phyloP scores from a whole-genome alignment of 1,140 invertebrate species.

The Thaumatotibia leucotreta region DNA sequence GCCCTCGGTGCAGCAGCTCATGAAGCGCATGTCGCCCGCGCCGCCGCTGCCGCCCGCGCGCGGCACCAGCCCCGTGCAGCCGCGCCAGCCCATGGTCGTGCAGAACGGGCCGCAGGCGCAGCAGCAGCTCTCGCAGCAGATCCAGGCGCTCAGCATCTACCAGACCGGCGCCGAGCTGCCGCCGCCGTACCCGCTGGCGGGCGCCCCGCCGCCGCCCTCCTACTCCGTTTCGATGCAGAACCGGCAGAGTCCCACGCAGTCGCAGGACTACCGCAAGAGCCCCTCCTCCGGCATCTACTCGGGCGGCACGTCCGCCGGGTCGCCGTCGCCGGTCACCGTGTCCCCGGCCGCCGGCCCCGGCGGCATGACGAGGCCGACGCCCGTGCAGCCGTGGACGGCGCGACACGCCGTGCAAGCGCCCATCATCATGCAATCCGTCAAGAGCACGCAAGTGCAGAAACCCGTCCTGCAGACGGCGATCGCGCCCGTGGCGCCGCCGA shows the following conservation, averaged over 20 bases:
- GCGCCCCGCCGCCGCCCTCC: conserved; percentile 85
- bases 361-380: conserved; percentile 85
- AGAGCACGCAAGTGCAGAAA: conserved; percentile 95
- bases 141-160: conserved; percentile 90
- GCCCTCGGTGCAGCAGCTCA: conserved; percentile 88
- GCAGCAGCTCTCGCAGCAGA: conserved; percentile 90
- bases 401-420: conserved; percentile 91
- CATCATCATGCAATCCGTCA: conserved; percentile 97
- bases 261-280: conserved; percentile 86
- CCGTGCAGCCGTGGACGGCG: conserved; percentile 86
- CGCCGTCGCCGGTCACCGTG: conserved; percentile 88
- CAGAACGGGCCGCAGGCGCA: conserved; percentile 89
- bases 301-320: conserved; percentile 86
- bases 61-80: conserved; percentile 87
- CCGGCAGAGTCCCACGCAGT: conserved; percentile 89
- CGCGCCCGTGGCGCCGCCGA: conserved; percentile 87
- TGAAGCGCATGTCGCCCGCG: conserved; percentile 90
- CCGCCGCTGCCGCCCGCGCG: conserved; percentile 79
- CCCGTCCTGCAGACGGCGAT: conserved; percentile 95
- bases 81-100: conserved; percentile 86
- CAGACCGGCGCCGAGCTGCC: conserved; percentile 84
- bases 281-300: conserved; percentile 89
- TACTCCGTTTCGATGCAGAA: conserved; percentile 91
- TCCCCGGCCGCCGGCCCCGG: conserved; percentile 78
- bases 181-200: conserved; percentile 85